Conservation (phyloP, 2,888 invertebrate genomes). For the Diloba caeruleocephala region DNA sequence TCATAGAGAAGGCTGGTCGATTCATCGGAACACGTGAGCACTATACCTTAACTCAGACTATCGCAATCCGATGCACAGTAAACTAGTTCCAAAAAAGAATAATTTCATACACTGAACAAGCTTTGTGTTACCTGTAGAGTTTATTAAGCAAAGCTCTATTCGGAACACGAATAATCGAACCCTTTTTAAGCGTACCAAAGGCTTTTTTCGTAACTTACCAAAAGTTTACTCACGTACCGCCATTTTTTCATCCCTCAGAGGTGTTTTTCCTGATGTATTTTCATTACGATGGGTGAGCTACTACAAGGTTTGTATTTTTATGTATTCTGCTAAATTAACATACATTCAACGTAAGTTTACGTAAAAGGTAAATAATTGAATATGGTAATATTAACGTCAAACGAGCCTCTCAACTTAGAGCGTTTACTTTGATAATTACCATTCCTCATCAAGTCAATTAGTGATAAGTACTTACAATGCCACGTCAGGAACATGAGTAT, state of each 20-base stretch:
- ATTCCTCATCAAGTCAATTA: conserved; percentile 41
- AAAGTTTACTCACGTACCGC: conserved; percentile 22
- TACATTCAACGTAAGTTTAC: background rate
- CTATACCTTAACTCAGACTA: too few species aligned
- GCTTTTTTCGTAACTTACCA: conserved; percentile 11
- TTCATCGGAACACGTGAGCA: too few species aligned
- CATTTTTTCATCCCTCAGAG: conserved; percentile 24
- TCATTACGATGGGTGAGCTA: conserved; percentile 18
- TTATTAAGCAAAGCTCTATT: too few species aligned
- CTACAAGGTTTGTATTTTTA: background rate
- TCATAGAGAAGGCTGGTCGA: too few species aligned
- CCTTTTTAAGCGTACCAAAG: conserved; percentile 1
- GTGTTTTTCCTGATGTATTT: conserved; percentile 12
- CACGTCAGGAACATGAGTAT: conserved; percentile 35
- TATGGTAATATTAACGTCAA: conserved; percentile 21
- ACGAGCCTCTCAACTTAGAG: conserved; percentile 16
- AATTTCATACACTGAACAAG: too few species aligned
- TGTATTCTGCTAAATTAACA: background rate
- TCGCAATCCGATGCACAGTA: too few species aligned
- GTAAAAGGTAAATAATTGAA: background rate
- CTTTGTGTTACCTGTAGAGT: background rate
- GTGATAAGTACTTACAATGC: conserved; percentile 27
- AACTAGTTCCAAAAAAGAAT: too few species aligned
- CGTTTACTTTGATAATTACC: conserved; percentile 40
- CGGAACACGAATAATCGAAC: too few species aligned